Evolutionary conservation across 2,113 vertebrate species (phyloP).

Genomic region (Cygnus buccinator): DNA sequence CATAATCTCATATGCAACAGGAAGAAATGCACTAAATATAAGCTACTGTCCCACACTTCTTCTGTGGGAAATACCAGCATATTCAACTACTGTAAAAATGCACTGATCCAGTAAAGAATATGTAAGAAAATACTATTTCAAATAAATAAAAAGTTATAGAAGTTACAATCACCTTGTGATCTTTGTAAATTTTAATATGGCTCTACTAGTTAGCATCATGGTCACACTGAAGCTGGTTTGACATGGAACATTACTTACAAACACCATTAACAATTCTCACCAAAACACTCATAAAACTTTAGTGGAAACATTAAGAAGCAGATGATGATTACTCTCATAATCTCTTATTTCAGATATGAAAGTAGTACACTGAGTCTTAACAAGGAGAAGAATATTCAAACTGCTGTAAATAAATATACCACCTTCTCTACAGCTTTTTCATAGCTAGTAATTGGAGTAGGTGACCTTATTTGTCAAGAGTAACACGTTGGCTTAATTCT

Average conservation of each 20-base stretch:
- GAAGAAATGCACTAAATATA: background rate
- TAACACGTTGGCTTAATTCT: rapidly evolving
- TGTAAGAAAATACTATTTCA: background rate
- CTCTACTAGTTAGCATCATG: background rate
- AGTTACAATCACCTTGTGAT: background rate
- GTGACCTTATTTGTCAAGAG: background rate
- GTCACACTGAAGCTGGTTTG: background rate
- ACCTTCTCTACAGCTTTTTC: background rate
- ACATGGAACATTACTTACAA: background rate
- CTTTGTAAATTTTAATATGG: background rate
- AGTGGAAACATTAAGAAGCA: background rate
- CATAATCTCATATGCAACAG: background rate
- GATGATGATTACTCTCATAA: background rate
- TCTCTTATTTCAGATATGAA: background rate
- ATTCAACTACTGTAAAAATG: background rate
- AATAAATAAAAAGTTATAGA: background rate
- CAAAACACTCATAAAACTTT: background rate
- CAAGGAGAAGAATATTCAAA: background rate
- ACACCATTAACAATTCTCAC: background rate
- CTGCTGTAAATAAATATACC: background rate
- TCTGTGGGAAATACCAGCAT: background rate
- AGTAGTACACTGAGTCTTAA: background rate
- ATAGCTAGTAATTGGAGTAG: background rate
- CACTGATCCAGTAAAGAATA: background rate
- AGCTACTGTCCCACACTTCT: background rate